A percentile compares a stretch with the other conserved stretches of the same genome.
phyloP scores from a whole-genome alignment of 2,113 vertebrate genomes.

The Serinus canaria region DNA sequence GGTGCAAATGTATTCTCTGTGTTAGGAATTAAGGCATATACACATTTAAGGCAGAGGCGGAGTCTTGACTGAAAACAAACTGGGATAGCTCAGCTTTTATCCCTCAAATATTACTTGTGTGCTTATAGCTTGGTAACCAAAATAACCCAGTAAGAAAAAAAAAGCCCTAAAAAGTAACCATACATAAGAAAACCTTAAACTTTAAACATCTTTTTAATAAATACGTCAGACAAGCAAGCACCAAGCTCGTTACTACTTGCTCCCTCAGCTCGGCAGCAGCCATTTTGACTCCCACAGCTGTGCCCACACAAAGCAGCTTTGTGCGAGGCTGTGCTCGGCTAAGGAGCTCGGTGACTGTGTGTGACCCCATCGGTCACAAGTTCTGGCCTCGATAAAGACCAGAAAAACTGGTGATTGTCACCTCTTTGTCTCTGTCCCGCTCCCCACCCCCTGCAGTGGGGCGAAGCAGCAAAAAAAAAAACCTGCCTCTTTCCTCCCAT shows the following conservation, averaged over 20 bases:
- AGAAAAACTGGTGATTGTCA: not conserved
- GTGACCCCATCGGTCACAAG: not conserved
- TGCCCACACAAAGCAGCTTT: not conserved
- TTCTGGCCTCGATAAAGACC: not conserved
- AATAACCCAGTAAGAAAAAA: not conserved
- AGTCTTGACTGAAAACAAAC: not conserved
- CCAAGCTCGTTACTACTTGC: not conserved
- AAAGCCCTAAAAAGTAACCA: fast-evolving
- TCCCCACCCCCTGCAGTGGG: not conserved
- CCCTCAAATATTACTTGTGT: not conserved
- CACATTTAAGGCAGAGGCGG: not conserved
- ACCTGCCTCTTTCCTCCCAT: not conserved
- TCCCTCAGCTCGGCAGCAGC: not conserved
- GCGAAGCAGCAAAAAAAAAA: not conserved
- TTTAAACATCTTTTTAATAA: not conserved
- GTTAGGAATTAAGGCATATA: fast-evolving
- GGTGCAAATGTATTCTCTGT: not conserved
- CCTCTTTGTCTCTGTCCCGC: not conserved
- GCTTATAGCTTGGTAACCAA: not conserved
- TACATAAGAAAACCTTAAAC: not conserved
- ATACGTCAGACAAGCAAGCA: not conserved
- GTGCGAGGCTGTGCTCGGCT: not conserved
- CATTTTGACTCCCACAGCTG: slow-evolving; percentile 46
- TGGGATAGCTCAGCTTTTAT: not conserved
- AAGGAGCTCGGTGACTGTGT: not conserved